Evolutionary conservation across 2,888 invertebrate species (phyloP).

Genomic region (Cephus pulcher): DNA sequence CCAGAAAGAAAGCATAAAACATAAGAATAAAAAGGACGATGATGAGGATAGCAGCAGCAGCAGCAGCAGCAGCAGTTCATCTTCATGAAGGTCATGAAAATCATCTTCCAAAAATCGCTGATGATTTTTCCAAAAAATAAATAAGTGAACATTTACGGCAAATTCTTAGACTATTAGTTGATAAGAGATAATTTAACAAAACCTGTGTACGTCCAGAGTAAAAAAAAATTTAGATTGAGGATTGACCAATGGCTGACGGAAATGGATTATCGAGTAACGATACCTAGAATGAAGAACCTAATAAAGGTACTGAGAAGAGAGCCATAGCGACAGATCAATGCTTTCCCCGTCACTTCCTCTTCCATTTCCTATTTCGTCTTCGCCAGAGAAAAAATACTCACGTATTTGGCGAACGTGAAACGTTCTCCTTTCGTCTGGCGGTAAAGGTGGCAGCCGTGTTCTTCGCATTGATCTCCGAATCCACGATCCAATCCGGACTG

Average conservation of each 20-base stretch:
- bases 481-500: conserved; percentile 87
- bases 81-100: not conserved
- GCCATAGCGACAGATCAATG: not conserved
- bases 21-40: conserved; percentile 13
- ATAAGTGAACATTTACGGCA: not conserved
- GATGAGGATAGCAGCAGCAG: conserved; percentile 21
- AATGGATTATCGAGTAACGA: not conserved
- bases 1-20: conserved; percentile 7
- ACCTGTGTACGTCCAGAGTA: not conserved
- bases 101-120: not conserved
- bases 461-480: conserved; percentile 86
- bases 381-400: conserved; percentile 38
- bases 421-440: conserved; percentile 75
- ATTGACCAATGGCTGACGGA: not conserved
- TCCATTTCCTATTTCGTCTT: not conserved
- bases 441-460: conserved; percentile 91
- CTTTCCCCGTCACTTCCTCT: not conserved
- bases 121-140: not conserved
- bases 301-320: not conserved
- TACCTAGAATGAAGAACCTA: not conserved
- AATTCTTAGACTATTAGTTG: not conserved
- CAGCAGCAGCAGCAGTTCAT: conserved; percentile 24
- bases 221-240: not conserved
- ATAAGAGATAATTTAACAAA: not conserved
- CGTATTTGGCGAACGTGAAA: conserved; percentile 51